Evolutionary conservation across 2,113 vertebrate species (phyloP), one percentile per base, ranked within the genome.

Genomic region (Brachionichthys hirsutus): DNA sequence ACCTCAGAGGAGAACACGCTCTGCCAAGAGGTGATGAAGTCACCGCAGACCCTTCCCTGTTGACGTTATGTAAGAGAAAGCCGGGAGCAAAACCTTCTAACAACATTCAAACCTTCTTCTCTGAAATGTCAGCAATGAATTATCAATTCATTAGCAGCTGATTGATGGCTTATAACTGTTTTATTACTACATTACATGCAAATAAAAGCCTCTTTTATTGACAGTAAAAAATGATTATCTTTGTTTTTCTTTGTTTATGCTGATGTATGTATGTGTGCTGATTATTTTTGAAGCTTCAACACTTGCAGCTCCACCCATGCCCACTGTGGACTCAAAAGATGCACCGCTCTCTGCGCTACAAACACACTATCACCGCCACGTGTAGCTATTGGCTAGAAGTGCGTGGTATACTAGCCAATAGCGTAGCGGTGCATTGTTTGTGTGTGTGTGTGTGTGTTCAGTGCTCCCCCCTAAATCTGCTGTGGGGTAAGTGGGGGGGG

Each of bases 391-490:
- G 88, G 88, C 45, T 61, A 75, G 56, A 59, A 71, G 78, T 75
- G 84, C 73, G 71, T 82, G 78, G 77, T 75, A 70, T 62, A 67
- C 1, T 7, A 77, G 75, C 90, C 89, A 91, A 91, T 91, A 61
- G 53, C 9, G 7, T 36, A 1, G 47, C 65, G 60, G 50, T 72
- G 72, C 65, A 84, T 87, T 87, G 84, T 87, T 82, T 81, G 58
- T 45, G 56, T 64, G 70, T 75, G 67, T 80, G 62, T 75, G 61
- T 76, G 67, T 80, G 62, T 75, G 61, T 76, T 72, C 48, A 52
- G 46, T 34, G 9, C 57, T 55, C 5, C 55, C 19, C 19, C 16
- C 40, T 51, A 47, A 44, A 56, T 57, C 70, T 69, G 24, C 59
- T 57, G 36, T 61, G 54, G 64, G 35, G 48, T 35, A 19, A 12